Percentiles rank a stretch among this genome's conserved stretches.
These are phyloP conservation scores for Crossocerus cetratus DNA, from an alignment of 2,888 invertebrate species.

Conservation along the genomic window DNA sequence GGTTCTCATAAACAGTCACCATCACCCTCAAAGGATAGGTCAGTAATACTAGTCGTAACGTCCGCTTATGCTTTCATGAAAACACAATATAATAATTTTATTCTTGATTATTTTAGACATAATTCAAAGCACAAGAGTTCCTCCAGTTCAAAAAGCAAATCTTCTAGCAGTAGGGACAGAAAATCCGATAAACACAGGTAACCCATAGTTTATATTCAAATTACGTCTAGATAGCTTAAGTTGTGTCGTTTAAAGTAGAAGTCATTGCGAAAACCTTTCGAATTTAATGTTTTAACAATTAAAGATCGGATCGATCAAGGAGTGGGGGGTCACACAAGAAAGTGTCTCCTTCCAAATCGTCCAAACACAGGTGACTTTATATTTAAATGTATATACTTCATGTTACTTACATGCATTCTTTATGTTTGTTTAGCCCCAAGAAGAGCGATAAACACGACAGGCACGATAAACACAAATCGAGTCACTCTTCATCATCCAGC, in stretches of 20 bases:
- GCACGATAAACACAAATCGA: conserved; percentile 77
- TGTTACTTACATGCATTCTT: conserved; percentile 23
- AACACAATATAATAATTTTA: background rate
- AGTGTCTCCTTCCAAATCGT: conserved; percentile 79
- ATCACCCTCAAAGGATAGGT: conserved; percentile 69
- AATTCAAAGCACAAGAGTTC: conserved; percentile 74
- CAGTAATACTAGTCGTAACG: conserved; percentile 19
- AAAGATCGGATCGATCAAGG: conserved; percentile 75
- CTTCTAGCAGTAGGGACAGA: conserved; percentile 74
- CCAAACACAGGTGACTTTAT: conserved; percentile 80
- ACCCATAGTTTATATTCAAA: conserved; percentile 29
- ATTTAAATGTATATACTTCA: conserved; percentile 7
- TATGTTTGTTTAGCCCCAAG: conserved; percentile 70
- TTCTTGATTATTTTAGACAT: conserved; percentile 56
- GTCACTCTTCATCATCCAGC: conserved; percentile 76
- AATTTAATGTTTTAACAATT: conserved; percentile 56
- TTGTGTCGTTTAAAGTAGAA: no score
- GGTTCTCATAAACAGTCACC: conserved; percentile 70
- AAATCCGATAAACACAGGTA: conserved; percentile 75
- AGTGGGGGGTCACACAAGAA: conserved; percentile 76
- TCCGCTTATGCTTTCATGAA: background rate
- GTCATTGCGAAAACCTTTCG: conserved; percentile 23
- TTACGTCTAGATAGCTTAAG: conserved; percentile 14
- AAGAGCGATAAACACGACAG: conserved; percentile 72
- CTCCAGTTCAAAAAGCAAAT: conserved; percentile 71